phyloP scores from a whole-genome alignment of 2,888 invertebrate species.

The Latrodectus hesperus region DNA sequence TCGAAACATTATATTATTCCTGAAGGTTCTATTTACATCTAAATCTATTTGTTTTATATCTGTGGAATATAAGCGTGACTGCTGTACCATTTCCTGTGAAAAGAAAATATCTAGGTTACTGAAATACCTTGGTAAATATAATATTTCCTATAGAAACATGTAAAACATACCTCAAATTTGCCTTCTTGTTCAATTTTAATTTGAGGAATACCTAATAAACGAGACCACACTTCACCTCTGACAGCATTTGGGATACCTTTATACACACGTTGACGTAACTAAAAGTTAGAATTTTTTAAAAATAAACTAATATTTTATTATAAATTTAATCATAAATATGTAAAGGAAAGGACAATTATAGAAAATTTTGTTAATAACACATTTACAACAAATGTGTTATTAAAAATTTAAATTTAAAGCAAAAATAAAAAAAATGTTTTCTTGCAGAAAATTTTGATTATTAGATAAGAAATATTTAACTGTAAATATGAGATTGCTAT shows the following conservation, averaged over 20 bases:
- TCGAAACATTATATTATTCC: conserved; percentile 92
- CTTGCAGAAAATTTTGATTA: no score
- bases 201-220: conserved; percentile 86
- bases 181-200: conserved; percentile 85
- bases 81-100: conserved; percentile 84
- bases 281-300: conserved; percentile 27
- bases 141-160: no score
- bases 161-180: conserved; percentile 81
- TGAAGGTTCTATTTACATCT: conserved; percentile 98
- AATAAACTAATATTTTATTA: no score
- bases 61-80: conserved; percentile 92
- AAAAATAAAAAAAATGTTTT: no score
- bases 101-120: conserved; percentile 1
- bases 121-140: neutral
- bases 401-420: no score
- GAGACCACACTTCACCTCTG: conserved; percentile 87
- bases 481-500: no score
- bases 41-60: conserved; percentile 99
- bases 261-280: conserved; percentile 83
- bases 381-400: no score
- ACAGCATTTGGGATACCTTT: conserved; percentile 97
- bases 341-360: no score
- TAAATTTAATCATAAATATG: no score
- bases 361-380: no score
- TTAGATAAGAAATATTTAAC: no score